Evolutionary conservation across 2,113 vertebrate species (phyloP), one percentile per base, ranked within the genome.

Genomic region (Canis aureus): DNA sequence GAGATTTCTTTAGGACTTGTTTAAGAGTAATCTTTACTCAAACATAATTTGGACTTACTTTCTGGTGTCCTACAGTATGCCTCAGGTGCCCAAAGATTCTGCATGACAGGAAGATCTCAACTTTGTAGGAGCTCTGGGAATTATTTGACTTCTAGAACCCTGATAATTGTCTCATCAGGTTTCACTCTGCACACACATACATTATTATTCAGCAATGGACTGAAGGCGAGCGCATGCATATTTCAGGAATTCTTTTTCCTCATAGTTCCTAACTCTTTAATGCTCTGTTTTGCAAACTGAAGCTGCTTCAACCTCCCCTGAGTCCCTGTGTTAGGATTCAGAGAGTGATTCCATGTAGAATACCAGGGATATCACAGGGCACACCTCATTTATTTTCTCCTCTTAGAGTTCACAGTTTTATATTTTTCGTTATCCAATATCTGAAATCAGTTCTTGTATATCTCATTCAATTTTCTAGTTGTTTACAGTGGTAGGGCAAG

Each of bases 191-290:
- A 67, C 3, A 80, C 32, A 49, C 22, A 64, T n/a, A 60, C 3
- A 32, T 81, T 78, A 59, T 81, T 53, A 82, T 57, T 93, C 81
- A 43, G 7, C 20, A 78, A 57, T 3, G 87, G 19, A 57, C 2
- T 84, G 13, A 89, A 79, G 64, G 19, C 0, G 84, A 84, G 3
- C 11, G 27, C 55, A 13, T 57, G n/a, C 5, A 25, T 88, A 88
- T 74, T 79, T 97, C 35, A 83, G 32, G 4, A 96, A 90, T 5
- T 62, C 19, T 57, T 92, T 92, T 55, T 67, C 49, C 73, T 91
- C 51, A 71, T 38, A 38, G 27, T 67, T 59, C 60, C 23, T 84
- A 67, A 20, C 4, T 96, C n/a, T 74, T 84, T 74, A 20, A n/a
- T 51, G 62, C 9, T 95, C 10, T 67, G 32, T 53, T 74, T 22